These are phyloP conservation scores for Ceuthmochares aereus DNA, from an alignment of 2,113 vertebrate species.

Conservation along the genomic window DNA sequence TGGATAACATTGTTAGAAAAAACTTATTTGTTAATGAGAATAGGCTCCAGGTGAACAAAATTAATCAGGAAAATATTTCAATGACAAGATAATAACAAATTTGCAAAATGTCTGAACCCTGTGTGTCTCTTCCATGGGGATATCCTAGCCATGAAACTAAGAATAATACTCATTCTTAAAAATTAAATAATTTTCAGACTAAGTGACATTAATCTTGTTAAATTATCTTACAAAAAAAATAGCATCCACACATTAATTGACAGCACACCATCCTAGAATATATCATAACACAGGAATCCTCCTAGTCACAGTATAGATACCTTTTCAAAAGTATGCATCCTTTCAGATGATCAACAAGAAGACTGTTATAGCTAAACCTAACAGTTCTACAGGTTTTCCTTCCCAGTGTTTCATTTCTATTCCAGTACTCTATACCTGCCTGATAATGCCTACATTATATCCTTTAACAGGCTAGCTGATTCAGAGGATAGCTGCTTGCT, in stretches of 20 bases:
- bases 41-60: not conserved
- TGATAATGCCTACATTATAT: not conserved
- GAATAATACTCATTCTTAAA: not conserved
- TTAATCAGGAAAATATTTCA: not conserved
- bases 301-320: not conserved
- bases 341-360: not conserved
- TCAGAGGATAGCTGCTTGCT: not conserved
- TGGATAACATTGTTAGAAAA: accelerated
- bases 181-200: not conserved
- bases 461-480: not conserved
- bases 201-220: not conserved
- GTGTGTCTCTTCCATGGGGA: not conserved
- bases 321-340: not conserved
- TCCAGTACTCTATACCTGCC: not conserved
- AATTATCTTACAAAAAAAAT: not conserved
- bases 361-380: not conserved
- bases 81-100: not conserved
- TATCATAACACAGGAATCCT: not conserved
- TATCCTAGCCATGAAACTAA: not conserved
- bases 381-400: not conserved
- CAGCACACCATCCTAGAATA: not conserved
- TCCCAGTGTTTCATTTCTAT: not conserved
- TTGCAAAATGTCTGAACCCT: not conserved
- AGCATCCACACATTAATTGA: not conserved
- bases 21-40: not conserved